Evolutionary conservation across 1,140 invertebrate species (phyloP).

Genomic region (Stegodyphus dumicola): DNA sequence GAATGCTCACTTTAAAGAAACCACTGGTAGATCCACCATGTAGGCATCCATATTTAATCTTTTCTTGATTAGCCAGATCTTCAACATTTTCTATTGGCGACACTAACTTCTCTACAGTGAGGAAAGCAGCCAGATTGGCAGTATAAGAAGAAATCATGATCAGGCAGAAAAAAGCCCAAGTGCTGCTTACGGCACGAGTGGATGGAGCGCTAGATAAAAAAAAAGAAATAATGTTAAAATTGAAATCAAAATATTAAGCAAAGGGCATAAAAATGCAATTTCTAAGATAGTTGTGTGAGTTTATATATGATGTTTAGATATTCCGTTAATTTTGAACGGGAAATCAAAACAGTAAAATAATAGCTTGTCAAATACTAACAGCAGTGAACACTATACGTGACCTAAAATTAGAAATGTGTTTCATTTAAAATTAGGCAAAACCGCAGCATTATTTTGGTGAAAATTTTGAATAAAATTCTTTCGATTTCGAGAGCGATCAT

Average conservation of each 20-base stretch:
- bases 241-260: not conserved
- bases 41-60: conserved; percentile 96
- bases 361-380: too few relatives aligned
- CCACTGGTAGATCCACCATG: conserved; percentile 89
- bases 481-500: too few relatives aligned
- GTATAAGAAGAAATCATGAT: conserved; percentile 76
- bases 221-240: not conserved
- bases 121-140: conserved; percentile 93
- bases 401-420: too few relatives aligned
- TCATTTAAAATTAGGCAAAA: too few relatives aligned
- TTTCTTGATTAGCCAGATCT: conserved; percentile 86
- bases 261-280: too few relatives aligned
- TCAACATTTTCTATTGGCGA: conserved; percentile 86
- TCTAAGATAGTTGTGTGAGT: too few relatives aligned
- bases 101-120: conserved; percentile 89
- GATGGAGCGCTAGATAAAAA: conserved; percentile 66
- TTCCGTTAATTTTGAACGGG: too few relatives aligned
- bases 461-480: too few relatives aligned
- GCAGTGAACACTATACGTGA: too few relatives aligned
- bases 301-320: too few relatives aligned
- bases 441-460: too few relatives aligned
- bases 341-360: too few relatives aligned
- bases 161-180: conserved; percentile 74
- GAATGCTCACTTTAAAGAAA: conserved; percentile 79
- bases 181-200: conserved; percentile 69